phyloP scores from a whole-genome alignment of 2,888 invertebrate species.

The Tinea pellionella region DNA sequence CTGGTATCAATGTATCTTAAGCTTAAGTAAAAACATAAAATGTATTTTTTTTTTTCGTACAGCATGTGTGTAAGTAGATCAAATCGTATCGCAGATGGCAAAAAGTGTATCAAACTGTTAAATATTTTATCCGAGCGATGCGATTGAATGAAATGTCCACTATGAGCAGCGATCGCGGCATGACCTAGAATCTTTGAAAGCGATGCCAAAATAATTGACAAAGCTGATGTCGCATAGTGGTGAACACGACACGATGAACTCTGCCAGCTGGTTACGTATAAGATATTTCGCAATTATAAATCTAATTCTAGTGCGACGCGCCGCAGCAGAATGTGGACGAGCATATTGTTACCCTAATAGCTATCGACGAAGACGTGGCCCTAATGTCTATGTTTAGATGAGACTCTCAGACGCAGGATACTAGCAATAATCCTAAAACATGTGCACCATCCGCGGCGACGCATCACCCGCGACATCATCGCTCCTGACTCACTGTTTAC shows the following conservation, averaged over 20 bases:
- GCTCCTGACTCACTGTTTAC: constrained; percentile 11
- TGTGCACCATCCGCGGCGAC: constrained; percentile 14
- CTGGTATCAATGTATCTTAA: no score
- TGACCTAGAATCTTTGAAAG: constrained; percentile 56
- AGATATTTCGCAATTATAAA: constrained; percentile 54
- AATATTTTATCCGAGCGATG: neutral
- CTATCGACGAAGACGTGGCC: neutral
- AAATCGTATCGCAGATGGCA: no score
- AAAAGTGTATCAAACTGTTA: neutral
- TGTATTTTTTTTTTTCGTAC: no score
- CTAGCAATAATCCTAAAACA: constrained; percentile 15
- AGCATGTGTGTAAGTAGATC: no score
- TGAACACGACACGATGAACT: neutral
- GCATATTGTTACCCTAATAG: constrained; percentile 6
- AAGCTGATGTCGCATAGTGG: constrained; percentile 37
- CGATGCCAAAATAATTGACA: constrained; percentile 64
- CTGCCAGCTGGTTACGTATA: constrained; percentile 12
- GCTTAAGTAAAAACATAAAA: no score
- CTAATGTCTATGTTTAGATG: neutral
- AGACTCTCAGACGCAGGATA: neutral
- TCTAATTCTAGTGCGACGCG: constrained; percentile 35
- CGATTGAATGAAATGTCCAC: neutral
- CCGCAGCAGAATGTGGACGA: constrained; percentile 4
- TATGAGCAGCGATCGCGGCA: constrained; percentile 14
- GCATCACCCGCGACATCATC: no score